Evolutionary conservation across 2,113 vertebrate species (phyloP).

Genomic region (Cichladusa arquata): DNA sequence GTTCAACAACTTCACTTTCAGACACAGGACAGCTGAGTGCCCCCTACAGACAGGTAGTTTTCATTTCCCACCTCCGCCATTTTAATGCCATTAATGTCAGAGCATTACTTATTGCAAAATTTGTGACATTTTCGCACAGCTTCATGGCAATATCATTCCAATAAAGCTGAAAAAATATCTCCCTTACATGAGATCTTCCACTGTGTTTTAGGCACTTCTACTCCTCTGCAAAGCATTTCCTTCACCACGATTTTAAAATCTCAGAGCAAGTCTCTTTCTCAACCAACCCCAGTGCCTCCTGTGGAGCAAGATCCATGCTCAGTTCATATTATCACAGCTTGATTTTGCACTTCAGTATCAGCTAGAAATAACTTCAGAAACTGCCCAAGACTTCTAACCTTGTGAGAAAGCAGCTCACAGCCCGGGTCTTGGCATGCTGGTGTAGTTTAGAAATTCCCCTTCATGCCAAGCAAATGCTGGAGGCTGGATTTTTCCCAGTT

Average conservation of each 20-base stretch:
- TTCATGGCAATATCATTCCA: neutral
- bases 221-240: neutral
- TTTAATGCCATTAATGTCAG: neutral
- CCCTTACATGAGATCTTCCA: neutral
- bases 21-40: neutral
- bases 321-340: neutral
- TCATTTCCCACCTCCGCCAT: neutral
- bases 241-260: neutral
- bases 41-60: neutral
- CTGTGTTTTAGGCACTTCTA: neutral
- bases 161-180: neutral
- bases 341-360: neutral
- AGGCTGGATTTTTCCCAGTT: neutral
- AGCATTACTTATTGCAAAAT: neutral
- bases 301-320: fast-evolving
- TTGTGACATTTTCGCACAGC: neutral
- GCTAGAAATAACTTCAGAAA: neutral
- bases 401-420: neutral
- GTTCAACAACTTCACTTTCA: neutral
- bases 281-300: fast-evolving
- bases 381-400: neutral
- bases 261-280: neutral
- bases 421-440: fast-evolving
- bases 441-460: neutral
- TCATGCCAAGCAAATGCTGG: fast-evolving